Evolutionary conservation across 2,888 invertebrate species (phyloP).

Genomic region (Diloba caeruleocephala): DNA sequence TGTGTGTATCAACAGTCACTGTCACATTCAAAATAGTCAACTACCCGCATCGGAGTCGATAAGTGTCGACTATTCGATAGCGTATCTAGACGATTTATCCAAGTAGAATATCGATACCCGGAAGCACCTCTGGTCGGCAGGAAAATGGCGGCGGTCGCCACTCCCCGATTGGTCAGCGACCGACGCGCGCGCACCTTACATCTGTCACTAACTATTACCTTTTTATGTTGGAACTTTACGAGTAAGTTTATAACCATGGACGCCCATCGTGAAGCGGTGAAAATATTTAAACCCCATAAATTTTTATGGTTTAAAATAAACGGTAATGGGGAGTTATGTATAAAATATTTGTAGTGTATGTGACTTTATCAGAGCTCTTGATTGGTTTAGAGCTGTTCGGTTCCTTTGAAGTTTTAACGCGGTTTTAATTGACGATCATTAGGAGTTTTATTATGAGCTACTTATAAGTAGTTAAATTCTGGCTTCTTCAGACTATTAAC

Average conservation of each 20-base stretch:
- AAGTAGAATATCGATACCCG: constrained; percentile 58
- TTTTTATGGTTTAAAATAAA: constrained; percentile 77
- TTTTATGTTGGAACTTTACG: constrained; percentile 67
- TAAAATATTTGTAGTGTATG: constrained; percentile 70
- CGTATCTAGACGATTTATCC: constrained; percentile 60
- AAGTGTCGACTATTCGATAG: constrained; percentile 59
- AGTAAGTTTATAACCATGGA: constrained; percentile 59
- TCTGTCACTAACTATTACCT: constrained; percentile 71
- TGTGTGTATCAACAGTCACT: constrained; percentile 53
- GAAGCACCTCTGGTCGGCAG: constrained; percentile 57
- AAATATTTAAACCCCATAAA: constrained; percentile 82
- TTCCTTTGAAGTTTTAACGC: constrained; percentile 66
- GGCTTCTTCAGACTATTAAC: constrained; percentile 33
- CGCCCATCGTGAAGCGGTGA: constrained; percentile 72
- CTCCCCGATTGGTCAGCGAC: constrained; percentile 61
- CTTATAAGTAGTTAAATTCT: constrained; percentile 39
- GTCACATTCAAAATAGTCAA: constrained; percentile 56
- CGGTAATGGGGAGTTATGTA: constrained; percentile 71
- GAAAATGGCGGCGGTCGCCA: constrained; percentile 66
- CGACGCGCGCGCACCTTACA: constrained; percentile 63
- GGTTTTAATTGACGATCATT: constrained; percentile 64
- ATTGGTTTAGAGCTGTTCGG: constrained; percentile 67
- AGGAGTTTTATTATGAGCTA: constrained; percentile 53
- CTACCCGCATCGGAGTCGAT: constrained; percentile 51
- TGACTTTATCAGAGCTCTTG: constrained; percentile 71